Conservation (phyloP, 1,140 invertebrate species). For the Agrilus planipennis region DNA sequence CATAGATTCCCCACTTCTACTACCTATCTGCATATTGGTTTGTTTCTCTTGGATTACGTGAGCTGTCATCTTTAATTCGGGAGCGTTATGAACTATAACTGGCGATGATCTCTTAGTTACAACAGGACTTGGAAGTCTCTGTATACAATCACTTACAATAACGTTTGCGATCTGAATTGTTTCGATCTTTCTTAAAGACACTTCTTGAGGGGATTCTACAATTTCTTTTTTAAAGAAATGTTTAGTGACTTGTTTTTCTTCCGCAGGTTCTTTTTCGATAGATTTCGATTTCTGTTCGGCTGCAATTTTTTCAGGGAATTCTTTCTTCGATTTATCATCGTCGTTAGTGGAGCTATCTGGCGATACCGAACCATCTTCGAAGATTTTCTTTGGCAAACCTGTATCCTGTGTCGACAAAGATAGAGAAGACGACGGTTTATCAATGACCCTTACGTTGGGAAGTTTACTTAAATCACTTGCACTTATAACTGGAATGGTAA, state of each 20-base stretch:
- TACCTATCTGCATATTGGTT: background rate
- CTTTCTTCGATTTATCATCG: constrained; percentile 31
- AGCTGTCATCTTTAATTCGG: constrained; percentile 32
- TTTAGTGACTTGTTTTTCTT: background rate
- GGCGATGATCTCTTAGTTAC: constrained; percentile 21
- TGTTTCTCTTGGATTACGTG: constrained; percentile 19
- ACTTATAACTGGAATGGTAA: constrained; percentile 31
- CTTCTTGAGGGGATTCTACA: constrained; percentile 1
- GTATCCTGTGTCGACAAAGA: constrained; percentile 42
- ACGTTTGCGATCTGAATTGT: background rate
- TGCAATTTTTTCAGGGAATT: constrained; percentile 7
- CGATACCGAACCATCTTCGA: constrained; percentile 47
- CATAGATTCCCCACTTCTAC: constrained; percentile 8
- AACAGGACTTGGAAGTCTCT: constrained; percentile 17
- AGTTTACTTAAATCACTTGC: constrained; percentile 30
- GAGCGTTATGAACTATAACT: constrained; percentile 22
- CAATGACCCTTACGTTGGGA: constrained; percentile 32
- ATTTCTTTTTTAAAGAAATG: background rate
- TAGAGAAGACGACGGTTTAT: constrained; percentile 41
- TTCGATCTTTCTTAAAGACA: background rate
- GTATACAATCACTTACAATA: constrained; percentile 1
- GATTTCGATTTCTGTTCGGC: constrained; percentile 17
- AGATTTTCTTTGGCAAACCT: constrained; percentile 46
- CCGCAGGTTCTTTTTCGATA: background rate
- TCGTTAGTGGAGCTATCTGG: constrained; percentile 40